A percentile compares a stretch with the other conserved stretches of the same genome.
Evolutionary conservation across 2,113 vertebrate species (phyloP).

Genomic region (Sula dactylatra): DNA sequence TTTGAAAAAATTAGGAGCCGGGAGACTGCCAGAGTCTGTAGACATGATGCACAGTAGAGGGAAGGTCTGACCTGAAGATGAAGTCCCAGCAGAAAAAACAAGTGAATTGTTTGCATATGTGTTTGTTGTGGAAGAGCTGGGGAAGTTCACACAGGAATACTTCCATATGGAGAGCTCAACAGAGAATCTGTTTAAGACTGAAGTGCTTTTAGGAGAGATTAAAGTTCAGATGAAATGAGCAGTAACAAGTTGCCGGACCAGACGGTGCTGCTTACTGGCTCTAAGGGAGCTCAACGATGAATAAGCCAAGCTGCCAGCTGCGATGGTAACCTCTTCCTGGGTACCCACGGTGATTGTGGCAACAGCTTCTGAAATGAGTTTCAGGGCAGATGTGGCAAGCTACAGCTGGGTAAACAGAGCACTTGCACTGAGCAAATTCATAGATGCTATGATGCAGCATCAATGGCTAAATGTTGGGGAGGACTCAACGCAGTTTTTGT

Average conservation of each 20-base stretch:
- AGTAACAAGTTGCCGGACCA: not conserved
- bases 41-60: not conserved
- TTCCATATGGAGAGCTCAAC: not conserved
- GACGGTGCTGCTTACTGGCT: not conserved
- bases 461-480: not conserved
- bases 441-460: not conserved
- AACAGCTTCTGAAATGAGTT: not conserved
- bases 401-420: rapidly evolving
- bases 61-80: not conserved
- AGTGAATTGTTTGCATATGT: not conserved
- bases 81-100: not conserved
- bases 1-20: not conserved
- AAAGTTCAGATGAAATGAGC: not conserved
- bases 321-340: not conserved
- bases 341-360: not conserved
- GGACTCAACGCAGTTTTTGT: rapidly evolving
- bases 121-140: not conserved
- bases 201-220: not conserved
- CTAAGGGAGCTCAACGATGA: not conserved
- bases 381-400: not conserved
- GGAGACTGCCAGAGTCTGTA: not conserved
- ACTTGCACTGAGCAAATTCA: not conserved
- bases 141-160: not conserved
- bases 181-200: not conserved
- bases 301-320: not conserved